phyloP scores from a whole-genome alignment of 2,797 vertebrate species.

The Synaphobranchus kaupii region DNA sequence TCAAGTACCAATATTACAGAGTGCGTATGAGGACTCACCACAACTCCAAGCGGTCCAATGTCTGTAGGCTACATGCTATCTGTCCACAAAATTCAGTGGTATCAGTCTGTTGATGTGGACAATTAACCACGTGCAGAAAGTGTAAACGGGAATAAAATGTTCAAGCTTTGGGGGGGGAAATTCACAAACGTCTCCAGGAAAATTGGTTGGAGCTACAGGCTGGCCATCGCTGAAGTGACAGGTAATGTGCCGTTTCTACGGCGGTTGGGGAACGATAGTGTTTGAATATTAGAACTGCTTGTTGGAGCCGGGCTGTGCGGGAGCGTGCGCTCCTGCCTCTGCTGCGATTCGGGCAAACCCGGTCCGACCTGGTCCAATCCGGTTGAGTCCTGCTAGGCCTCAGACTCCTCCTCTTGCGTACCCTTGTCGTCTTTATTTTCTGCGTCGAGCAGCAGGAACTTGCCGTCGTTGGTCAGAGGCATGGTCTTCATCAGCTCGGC shows the following conservation, averaged over 20 bases:
- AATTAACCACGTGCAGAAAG: neutral
- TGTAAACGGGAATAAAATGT: neutral
- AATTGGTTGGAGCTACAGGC: neutral
- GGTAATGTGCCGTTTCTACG: constrained; percentile 15
- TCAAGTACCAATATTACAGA: neutral
- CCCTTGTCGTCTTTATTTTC: constrained; percentile 64
- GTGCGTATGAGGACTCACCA: neutral
- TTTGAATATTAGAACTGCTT: neutral
- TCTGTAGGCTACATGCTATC: neutral
- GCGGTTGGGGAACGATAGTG: constrained; percentile 10
- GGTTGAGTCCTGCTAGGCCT: constrained; percentile 74
- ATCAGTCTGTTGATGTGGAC: neutral
- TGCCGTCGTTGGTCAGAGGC: constrained; percentile 89
- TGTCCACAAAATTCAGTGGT: neutral
- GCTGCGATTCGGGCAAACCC: neutral
- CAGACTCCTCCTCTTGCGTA: constrained; percentile 83
- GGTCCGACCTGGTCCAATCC: neutral
- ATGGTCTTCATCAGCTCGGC: constrained; percentile 91
- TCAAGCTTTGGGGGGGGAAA: too few relatives aligned
- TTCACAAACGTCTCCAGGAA: too few relatives aligned
- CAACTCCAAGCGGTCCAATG: neutral
- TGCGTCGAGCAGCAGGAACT: constrained; percentile 86
- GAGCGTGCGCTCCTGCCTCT: constrained; percentile 14
- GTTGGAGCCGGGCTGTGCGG: neutral
- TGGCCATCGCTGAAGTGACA: neutral